Conservation (phyloP, 2,797 vertebrate genomes). For the Spinus pinus region DNA sequence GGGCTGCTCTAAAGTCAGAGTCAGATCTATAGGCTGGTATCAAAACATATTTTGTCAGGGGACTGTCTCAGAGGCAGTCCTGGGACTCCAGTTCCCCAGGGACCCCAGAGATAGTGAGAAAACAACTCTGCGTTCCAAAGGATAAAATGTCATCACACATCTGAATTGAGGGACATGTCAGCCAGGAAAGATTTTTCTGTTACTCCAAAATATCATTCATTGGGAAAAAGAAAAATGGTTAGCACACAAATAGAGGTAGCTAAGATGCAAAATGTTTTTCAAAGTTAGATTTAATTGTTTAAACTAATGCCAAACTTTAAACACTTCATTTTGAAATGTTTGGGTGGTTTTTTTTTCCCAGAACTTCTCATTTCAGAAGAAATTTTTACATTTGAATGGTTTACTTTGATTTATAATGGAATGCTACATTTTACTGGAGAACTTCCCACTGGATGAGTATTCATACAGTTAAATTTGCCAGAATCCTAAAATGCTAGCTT, state of each 20-base stretch:
- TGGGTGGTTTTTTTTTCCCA: rapidly evolving
- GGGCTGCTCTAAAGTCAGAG: not conserved
- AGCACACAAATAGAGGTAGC: not conserved
- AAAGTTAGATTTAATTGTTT: not conserved
- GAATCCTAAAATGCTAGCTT: not conserved
- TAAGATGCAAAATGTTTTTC: not conserved
- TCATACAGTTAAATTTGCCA: not conserved
- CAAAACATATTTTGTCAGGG: not conserved
- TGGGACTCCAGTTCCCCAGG: not conserved
- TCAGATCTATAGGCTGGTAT: not conserved
- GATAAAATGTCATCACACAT: not conserved
- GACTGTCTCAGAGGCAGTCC: not conserved
- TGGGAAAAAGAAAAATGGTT: not conserved
- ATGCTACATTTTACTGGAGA: not conserved
- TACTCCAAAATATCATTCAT: not conserved
- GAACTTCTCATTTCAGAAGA: not conserved
- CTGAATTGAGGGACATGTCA: not conserved
- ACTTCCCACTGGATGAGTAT: not conserved
- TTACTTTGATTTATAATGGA: not conserved
- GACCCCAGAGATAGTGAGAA: not conserved
- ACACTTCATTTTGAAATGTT: not conserved
- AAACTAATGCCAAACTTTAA: not conserved
- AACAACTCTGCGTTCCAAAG: not conserved
- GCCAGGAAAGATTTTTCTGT: not conserved
- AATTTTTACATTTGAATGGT: not conserved